Base-by-base conservation (phyloP, 2,797 vertebrate species). In the Acanthurus leucopareius region DNA sequence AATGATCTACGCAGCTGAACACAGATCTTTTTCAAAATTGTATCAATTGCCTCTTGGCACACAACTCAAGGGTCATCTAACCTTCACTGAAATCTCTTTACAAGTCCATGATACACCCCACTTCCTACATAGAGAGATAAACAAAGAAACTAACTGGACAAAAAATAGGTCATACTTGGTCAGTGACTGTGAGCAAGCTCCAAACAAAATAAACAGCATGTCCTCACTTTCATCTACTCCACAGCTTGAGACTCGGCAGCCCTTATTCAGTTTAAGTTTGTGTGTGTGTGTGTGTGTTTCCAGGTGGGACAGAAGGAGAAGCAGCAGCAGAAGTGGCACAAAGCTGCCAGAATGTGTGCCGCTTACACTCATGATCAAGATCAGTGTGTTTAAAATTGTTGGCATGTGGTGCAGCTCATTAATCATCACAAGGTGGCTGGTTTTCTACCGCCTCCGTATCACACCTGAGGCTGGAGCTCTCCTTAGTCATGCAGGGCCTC, bases 401-500 rank as follows among this genome's bases (percentile, higher is more conserved):
- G 86, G 82, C 77, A 74, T 35, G 57, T 76, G 44, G 72, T 51
- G 65, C 28, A 59, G 66, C 75, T 89, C 85, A 84, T 88, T 89
- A 81, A 90, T 89, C 89, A 85, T 77, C 75, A 61, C 74, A 62
- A 40, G 68, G 64, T 77, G 69, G 19, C 38, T 53, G 68, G 44
- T 68, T 69, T 68, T 75, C 65, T 47, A 45, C 51, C 42, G 22
- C 76, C 66, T 68, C 38, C 60, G 66, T 73, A 61, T 65, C 14
- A 11, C 73, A 77, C 83, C 71, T 88, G 70, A 85, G 85, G 54
- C 58, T 15, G 9, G 20, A 66, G 61, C 63, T 28, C 66, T 67
- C 25, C 49, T 71, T 60, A 48, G 40, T 69, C 77, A 40, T 42
- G 45, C 53, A 47, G 25, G 4, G 58, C 62, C 62, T 57, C 56